Evolutionary conservation across 2,113 vertebrate genomes (phyloP).

Genomic region (Pleuronectes platessa): DNA sequence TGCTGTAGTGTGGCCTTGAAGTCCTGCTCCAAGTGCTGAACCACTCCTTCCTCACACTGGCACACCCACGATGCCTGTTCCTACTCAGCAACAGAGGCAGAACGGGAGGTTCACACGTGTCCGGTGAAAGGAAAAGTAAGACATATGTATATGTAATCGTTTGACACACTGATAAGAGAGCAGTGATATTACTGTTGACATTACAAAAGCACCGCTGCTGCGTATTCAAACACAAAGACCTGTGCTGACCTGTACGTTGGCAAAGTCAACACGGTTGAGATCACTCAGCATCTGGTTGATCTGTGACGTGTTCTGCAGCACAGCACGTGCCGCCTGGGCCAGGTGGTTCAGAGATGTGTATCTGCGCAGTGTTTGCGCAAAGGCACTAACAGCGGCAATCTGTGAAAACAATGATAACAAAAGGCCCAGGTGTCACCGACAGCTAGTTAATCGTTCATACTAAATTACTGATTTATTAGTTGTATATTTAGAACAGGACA

Average conservation of each 20-base stretch:
- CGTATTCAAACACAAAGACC: not conserved
- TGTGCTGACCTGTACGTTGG: conserved; percentile 92
- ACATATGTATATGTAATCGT: not conserved
- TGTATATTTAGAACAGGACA: not conserved
- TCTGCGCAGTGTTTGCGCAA: conserved; percentile 94
- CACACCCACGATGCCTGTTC: conserved; percentile 99
- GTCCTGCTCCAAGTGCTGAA: conserved; percentile 96
- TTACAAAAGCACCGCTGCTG: not conserved
- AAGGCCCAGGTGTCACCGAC: conserved; percentile 3
- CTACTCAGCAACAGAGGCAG: conserved; percentile 67
- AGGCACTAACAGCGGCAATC: conserved; percentile 97
- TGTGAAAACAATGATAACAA: conserved; percentile 56
- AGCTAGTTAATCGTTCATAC: not conserved
- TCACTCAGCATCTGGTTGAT: conserved; percentile 99
- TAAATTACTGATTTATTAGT: not conserved
- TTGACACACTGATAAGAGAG: not conserved
- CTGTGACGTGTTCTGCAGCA: conserved; percentile 98
- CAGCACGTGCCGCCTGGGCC: conserved; percentile 94
- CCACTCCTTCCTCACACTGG: conserved; percentile 96
- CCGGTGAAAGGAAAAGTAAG: not conserved
- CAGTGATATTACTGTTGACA: not conserved
- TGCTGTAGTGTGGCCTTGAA: conserved; percentile 97
- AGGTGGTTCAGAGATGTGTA: conserved; percentile 99
- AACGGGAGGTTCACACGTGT: not conserved
- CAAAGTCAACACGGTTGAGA: conserved; percentile 98